These are phyloP conservation scores for Atherinomorus stipes DNA, from an alignment of 2,113 vertebrate genomes.

Conservation along the genomic window DNA sequence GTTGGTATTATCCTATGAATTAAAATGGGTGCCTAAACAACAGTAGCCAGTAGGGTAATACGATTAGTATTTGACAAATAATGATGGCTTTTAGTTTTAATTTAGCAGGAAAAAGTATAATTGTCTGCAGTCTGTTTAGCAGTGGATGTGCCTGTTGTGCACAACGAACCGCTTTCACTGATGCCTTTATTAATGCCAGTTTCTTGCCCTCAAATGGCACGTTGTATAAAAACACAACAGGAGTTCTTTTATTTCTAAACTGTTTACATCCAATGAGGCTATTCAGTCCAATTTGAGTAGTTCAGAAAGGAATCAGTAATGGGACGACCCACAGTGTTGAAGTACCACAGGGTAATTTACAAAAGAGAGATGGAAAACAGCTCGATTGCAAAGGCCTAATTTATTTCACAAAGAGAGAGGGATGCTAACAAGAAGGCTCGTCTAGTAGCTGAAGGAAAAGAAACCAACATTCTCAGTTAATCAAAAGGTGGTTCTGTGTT, in stretches of 20 bases:
- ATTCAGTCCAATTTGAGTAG: neutral
- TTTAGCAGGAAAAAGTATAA: neutral
- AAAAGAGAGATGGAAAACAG: too few relatives aligned
- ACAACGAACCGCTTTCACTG: constrained; percentile 9
- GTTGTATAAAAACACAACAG: constrained; percentile 2
- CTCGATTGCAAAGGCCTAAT: too few relatives aligned
- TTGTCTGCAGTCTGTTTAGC: neutral
- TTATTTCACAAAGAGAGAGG: too few relatives aligned
- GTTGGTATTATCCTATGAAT: neutral
- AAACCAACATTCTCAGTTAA: too few relatives aligned
- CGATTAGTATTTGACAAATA: neutral
- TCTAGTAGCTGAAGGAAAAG: too few relatives aligned
- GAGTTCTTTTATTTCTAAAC: neutral
- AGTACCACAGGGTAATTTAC: neutral
- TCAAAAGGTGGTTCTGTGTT: too few relatives aligned
- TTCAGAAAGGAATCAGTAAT: neutral
- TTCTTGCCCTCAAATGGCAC: neutral
- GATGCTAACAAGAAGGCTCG: too few relatives aligned
- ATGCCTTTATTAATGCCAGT: neutral
- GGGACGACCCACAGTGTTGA: neutral
- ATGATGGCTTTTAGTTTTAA: neutral
- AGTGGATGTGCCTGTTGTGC: neutral
- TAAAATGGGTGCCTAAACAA: neutral
- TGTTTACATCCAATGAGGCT: neutral
- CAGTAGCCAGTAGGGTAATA: neutral